phyloP scores from a whole-genome alignment of 2,888 invertebrate species.

The Acanthoscelides obtectus region DNA sequence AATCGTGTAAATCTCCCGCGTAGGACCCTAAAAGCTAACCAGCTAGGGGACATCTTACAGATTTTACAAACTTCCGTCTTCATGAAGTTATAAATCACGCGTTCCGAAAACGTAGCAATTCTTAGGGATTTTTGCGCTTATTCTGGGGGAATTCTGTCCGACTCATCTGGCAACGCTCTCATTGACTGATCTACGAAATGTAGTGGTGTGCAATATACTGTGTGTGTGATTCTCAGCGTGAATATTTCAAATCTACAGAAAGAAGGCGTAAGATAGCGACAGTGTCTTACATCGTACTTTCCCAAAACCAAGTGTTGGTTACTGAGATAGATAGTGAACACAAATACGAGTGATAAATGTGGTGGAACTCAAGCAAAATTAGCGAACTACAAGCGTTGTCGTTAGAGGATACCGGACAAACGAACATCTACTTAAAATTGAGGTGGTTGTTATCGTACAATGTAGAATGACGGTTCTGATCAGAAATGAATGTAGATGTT shows the following conservation, averaged over 20 bases:
- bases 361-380: conserved; percentile 33
- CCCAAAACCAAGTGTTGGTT: conserved; percentile 5
- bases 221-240: not conserved
- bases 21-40: too few species aligned
- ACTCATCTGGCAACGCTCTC: too few species aligned
- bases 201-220: not conserved
- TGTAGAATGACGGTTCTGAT: conserved; percentile 3
- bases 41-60: too few species aligned
- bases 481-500: conserved; percentile 5
- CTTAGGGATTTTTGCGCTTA: too few species aligned
- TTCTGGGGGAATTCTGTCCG: too few species aligned
- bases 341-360: conserved; percentile 33
- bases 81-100: too few species aligned
- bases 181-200: not conserved
- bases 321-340: conserved; percentile 32
- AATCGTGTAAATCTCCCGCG: too few species aligned
- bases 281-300: not conserved
- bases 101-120: too few species aligned
- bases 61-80: too few species aligned
- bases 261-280: not conserved
- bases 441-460: not conserved
- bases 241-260: not conserved
- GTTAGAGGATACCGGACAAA: conserved; percentile 14
- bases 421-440: not conserved
- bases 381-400: conserved; percentile 30